Percentiles rank a stretch among this genome's conserved stretches.
phyloP scores from a whole-genome alignment of 2,888 invertebrate species.

The Melinaea marsaeus region DNA sequence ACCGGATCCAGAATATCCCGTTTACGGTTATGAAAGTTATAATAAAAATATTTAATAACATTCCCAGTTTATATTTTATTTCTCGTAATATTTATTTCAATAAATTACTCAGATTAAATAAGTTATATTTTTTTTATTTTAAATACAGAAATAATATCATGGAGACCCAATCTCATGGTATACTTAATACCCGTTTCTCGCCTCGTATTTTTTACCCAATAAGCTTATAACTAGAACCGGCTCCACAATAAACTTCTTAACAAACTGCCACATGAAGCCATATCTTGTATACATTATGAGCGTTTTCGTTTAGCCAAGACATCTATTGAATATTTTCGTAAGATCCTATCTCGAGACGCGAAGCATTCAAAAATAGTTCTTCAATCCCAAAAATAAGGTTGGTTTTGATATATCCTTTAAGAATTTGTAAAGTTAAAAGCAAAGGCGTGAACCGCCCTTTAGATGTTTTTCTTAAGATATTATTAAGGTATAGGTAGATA shows the following conservation, averaged over 20 bases:
- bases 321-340: constrained; percentile 36
- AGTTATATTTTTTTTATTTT: too few relatives aligned
- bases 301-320: constrained; percentile 68
- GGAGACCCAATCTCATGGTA: constrained; percentile 41
- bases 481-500: constrained; percentile 64
- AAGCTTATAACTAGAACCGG: constrained; percentile 67
- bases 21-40: constrained; percentile 60
- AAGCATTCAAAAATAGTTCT: constrained; percentile 34
- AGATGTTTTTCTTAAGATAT: constrained; percentile 68
- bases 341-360: constrained; percentile 34
- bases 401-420: constrained; percentile 31
- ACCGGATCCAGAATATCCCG: constrained; percentile 48
- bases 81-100: constrained; percentile 31
- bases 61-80: constrained; percentile 57
- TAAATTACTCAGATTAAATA: too few relatives aligned
- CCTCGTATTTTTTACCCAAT: constrained; percentile 53
- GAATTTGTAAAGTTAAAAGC: constrained; percentile 41
- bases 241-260: constrained; percentile 75
- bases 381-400: constrained; percentile 33
- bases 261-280: constrained; percentile 73
- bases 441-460: constrained; percentile 54
- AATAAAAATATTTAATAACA: constrained; percentile 69
- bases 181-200: constrained; percentile 52
- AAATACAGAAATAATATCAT: too few relatives aligned
- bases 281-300: constrained; percentile 77